Evolutionary conservation across 2,113 vertebrate species (phyloP).

Genomic region (Rhea pennata): DNA sequence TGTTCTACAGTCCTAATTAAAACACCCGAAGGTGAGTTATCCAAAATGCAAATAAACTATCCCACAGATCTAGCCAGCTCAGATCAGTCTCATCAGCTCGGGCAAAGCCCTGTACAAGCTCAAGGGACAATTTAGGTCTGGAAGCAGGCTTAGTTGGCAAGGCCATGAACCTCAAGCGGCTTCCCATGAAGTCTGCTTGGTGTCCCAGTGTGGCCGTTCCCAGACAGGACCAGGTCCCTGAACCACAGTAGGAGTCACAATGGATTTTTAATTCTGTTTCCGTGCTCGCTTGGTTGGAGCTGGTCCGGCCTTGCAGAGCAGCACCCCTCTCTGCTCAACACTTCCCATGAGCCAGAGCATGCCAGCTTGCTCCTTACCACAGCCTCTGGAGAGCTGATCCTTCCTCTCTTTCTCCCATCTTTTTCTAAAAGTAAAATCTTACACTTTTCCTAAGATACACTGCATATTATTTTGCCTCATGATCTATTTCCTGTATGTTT

Average conservation of each 20-base stretch:
- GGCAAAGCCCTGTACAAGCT: fast-evolving
- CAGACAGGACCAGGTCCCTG: neutral
- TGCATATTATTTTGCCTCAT: neutral
- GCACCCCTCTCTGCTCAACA: neutral
- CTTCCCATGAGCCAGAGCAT: neutral
- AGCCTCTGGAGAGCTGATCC: neutral
- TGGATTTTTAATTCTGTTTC: neutral
- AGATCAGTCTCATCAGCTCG: neutral
- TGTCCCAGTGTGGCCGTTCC: fast-evolving
- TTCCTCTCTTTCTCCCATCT: neutral
- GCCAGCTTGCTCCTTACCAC: neutral
- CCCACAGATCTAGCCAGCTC: neutral
- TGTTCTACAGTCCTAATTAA: neutral
- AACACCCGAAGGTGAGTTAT: neutral
- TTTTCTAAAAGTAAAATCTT: neutral
- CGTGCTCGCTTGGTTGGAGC: neutral
- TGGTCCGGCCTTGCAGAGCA: neutral
- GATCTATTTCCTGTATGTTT: neutral
- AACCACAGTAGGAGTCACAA: fast-evolving
- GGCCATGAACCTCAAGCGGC: neutral
- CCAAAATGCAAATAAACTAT: neutral
- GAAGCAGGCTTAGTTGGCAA: neutral
- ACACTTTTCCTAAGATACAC: neutral
- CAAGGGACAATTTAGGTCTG: neutral
- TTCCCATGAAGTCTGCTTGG: neutral